Base-by-base conservation (phyloP, 2,888 invertebrate species). In the Synergus laeviventris region DNA sequence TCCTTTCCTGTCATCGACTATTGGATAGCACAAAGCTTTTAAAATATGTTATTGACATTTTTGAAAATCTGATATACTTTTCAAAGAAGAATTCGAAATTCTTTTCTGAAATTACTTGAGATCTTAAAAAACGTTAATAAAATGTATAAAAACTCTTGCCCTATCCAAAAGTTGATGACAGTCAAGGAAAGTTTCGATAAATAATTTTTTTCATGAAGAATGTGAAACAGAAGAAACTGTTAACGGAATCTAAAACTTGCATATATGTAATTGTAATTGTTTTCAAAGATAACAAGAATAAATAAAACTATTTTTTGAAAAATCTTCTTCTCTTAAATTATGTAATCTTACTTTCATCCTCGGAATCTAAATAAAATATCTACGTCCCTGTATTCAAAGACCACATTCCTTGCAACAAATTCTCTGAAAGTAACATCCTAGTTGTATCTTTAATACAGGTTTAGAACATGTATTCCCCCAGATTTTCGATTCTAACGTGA, bases 321-420 rank as follows among this genome's bases (percentile, higher is more conserved):
- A 49, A 49, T 49, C 9, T 49, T 16, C 5, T n/a, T 49, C 49
- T n/a, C n/a, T 49, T 49, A 8, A 49, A 49, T 49, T 45, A 45
- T 45, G 5, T 45, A 16, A 4, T 5, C 45, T 16, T 45, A 3
- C 16, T 45, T 16, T 5, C 45, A 4, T 45, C 16, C 7, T 45
- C 5, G 42, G 42, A 42, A 4, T 39, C 64, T 42, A 64, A 39
- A 21, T 42, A 5, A 64, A 64, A 64, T 42, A 5, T 64, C 42
- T 16, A 64, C 64, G 64, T 42, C 42, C 64, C 64, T 64, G 64
- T 42, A 45, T 42, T 64, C 21, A 42, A 42, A 42, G 64, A 39
- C 24, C 38, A 42, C 64, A 64, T 64, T 64, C 64, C 42, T 42
- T 64, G 42, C 16, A n/a, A 45, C 45, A 16, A n/a, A 16, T 45